phyloP scores from a whole-genome alignment of 2,888 invertebrate species.

The Apoda limacodes region DNA sequence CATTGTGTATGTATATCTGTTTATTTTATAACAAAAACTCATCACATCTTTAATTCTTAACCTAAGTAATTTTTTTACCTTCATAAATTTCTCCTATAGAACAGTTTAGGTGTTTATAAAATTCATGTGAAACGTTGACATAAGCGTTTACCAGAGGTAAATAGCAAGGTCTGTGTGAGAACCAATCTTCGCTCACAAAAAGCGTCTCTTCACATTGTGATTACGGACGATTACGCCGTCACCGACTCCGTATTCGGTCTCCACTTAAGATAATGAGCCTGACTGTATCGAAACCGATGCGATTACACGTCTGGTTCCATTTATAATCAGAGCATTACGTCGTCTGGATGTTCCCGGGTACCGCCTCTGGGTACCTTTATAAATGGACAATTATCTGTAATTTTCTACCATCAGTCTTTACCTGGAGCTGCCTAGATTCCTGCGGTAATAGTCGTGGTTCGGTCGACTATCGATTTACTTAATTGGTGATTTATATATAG shows the following conservation, averaged over 20 bases:
- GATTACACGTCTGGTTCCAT: slow-evolving; percentile 61
- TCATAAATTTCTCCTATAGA: too few relatives aligned
- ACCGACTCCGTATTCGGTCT: slow-evolving; percentile 54
- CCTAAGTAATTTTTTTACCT: too few relatives aligned
- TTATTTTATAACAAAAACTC: too few relatives aligned
- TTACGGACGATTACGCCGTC: slow-evolving; percentile 62
- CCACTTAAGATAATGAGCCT: slow-evolving; percentile 68
- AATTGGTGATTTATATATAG: slow-evolving; percentile 56
- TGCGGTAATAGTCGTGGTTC: slow-evolving; percentile 40
- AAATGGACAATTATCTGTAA: slow-evolving; percentile 67
- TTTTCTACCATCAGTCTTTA: slow-evolving; percentile 67
- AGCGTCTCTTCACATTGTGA: slow-evolving; percentile 36
- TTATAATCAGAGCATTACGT: slow-evolving; percentile 59
- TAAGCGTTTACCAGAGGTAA: too few relatives aligned
- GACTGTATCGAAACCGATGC: slow-evolving; percentile 63
- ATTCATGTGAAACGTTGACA: too few relatives aligned
- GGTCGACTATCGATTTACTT: slow-evolving; percentile 51
- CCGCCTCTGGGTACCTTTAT: slow-evolving; percentile 42
- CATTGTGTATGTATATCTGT: too few relatives aligned
- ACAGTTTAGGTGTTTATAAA: too few relatives aligned
- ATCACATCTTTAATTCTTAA: too few relatives aligned
- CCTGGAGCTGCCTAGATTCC: slow-evolving; percentile 42
- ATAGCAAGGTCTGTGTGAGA: slow-evolving; percentile 5
- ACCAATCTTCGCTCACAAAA: slow-evolving; percentile 2
- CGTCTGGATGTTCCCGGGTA: slow-evolving; percentile 26